Evolutionary conservation across 2,888 invertebrate species (phyloP).

Genomic region (Trichopria drosophilae): DNA sequence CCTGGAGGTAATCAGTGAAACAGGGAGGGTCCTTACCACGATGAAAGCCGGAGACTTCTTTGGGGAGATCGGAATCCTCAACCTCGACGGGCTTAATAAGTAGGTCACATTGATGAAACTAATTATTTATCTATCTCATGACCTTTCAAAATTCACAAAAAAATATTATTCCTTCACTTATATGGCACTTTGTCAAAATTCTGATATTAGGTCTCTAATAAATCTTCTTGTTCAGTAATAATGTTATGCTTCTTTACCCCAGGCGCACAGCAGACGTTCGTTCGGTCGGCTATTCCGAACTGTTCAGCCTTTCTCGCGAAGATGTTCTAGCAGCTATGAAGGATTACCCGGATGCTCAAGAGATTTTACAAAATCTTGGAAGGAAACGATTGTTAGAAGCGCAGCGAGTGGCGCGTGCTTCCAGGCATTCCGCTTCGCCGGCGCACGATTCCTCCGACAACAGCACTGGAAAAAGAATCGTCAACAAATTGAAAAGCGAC

Average conservation of each 20-base stretch:
- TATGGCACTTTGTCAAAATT: neutral
- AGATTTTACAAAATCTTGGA: conserved; percentile 86
- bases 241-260: conserved; percentile 27
- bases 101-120: conserved; percentile 58
- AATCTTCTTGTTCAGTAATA: neutral
- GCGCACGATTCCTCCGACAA: conserved; percentile 66
- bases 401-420: conserved; percentile 56
- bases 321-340: conserved; percentile 94
- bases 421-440: conserved; percentile 72
- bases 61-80: conserved; percentile 95
- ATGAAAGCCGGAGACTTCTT: conserved; percentile 99
- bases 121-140: conserved; percentile 8
- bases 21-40: conserved; percentile 87
- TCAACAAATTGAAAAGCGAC: conserved; percentile 81
- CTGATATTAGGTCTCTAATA: neutral
- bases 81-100: conserved; percentile 95
- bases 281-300: conserved; percentile 93
- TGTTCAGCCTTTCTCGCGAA: conserved; percentile 91
- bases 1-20: conserved; percentile 92
- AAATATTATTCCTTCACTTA: neutral
- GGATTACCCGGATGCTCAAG: conserved; percentile 95
- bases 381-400: conserved; percentile 86
- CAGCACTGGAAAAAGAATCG: conserved; percentile 73
- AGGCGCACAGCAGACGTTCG: conserved; percentile 95
- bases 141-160: neutral